Evolutionary conservation across 2,888 invertebrate species (phyloP).

Genomic region (Hyposoter didymator): DNA sequence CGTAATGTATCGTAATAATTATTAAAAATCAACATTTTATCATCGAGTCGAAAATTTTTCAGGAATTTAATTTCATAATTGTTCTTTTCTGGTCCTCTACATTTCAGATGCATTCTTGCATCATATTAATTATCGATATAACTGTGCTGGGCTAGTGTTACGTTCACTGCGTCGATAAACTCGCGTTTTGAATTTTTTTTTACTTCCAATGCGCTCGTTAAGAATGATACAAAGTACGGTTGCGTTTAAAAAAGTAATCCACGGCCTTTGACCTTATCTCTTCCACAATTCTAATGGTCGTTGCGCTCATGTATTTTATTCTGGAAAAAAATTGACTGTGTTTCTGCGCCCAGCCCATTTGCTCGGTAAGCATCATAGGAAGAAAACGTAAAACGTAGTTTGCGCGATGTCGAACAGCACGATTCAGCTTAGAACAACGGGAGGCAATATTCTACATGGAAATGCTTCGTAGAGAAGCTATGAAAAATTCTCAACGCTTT

Average conservation of each 20-base stretch:
- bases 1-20: neutral
- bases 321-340: too few relatives aligned
- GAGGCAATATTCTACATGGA: neutral
- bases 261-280: neutral
- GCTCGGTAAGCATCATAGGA: too few relatives aligned
- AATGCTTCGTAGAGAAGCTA: neutral
- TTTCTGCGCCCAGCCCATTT: too few relatives aligned
- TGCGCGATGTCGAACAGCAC: constrained; percentile 12
- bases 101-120: neutral
- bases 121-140: constrained; percentile 11
- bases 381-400: too few relatives aligned
- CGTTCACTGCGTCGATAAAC: constrained; percentile 44
- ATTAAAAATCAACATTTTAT: neutral
- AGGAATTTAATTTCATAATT: neutral
- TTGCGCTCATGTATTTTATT: too few relatives aligned
- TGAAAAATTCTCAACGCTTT: neutral
- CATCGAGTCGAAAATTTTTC: neutral
- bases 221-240: constrained; percentile 27
- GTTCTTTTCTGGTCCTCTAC: neutral
- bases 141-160: constrained; percentile 6
- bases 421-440: neutral
- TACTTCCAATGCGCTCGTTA: neutral
- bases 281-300: too few relatives aligned
- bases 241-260: constrained; percentile 55
- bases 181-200: constrained; percentile 35